Base-by-base conservation (phyloP, 2,888 invertebrate species). In the Falcaria lacertinaria region DNA sequence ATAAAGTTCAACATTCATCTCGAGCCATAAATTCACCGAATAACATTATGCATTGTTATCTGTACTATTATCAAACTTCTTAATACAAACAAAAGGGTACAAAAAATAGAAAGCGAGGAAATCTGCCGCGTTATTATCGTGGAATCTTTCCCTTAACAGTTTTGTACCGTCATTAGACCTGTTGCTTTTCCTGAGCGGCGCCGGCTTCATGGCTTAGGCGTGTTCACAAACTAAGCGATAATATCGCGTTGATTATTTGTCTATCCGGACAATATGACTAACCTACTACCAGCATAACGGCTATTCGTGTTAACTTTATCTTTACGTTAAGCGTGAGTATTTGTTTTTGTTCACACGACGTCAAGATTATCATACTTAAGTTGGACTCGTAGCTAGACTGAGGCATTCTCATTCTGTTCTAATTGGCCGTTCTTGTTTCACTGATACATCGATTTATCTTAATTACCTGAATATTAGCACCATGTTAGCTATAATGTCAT, bases 151-250 rank as follows among this genome's bases (percentile, higher is more conserved):
- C 51, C 54, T 58, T 50, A 45, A 48, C 52, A 45, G 34, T 43
- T 47, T 52, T 52, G 48, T 44, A 46, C 44, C 43, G 44, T 32
- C 39, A 37, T 45, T 41, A 41, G 46, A 67, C 64, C 69, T 69
- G 68, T 69, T 69, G 71, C 61, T 60, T 60, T 57, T 49, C 42
- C 57, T 50, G 54, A 52, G 40, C 43, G 41, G 34, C 39, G 42
- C 11, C 28, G 28, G 11, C 28, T 28, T 11, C 28, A 28, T 28
- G 28, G 28, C 28, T 11, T n/a, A 3, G 28, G 11, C 28, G 28
- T 28, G 28, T 11, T 28, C 28, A 11, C 28, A 28, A 28, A 6
- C 11, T 11, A 11, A 11, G 34, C 41, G 51, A 53, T 56, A 50
- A 44, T 44, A 45, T 50, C 54, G 45, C 41, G 15, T 17, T 34